Conservation (phyloP, 2,888 invertebrate genomes). For the Lasiommata megera region DNA sequence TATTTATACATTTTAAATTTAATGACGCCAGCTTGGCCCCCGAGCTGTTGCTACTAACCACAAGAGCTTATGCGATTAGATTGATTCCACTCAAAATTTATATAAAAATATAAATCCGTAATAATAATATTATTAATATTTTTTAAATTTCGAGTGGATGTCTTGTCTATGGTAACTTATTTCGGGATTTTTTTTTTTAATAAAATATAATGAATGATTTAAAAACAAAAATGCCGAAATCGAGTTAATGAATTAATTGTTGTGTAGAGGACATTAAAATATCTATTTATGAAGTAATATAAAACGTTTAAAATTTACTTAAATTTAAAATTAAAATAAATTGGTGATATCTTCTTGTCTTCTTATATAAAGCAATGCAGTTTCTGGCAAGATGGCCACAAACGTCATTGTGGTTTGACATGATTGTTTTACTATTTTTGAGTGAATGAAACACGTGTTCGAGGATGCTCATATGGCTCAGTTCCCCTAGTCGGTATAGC, state of each 20-base stretch:
- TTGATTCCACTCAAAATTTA: slow-evolving; percentile 14
- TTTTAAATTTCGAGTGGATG: slow-evolving; percentile 12
- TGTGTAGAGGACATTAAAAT: slow-evolving; percentile 9
- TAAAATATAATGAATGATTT: too few relatives aligned
- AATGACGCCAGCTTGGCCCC: slow-evolving; percentile 8
- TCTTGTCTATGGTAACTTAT: slow-evolving; percentile 6
- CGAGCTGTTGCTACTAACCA: slow-evolving; percentile 26
- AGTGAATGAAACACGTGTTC: slow-evolving; percentile 31
- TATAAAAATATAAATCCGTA: background rate
- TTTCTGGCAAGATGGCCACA: slow-evolving; percentile 15
- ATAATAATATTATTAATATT: background rate
- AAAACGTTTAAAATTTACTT: background rate
- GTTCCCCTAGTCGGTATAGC: slow-evolving; percentile 48
- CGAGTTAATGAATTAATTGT: background rate
- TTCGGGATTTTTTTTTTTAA: background rate
- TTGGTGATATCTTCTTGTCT: slow-evolving; percentile 15
- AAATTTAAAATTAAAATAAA: background rate
- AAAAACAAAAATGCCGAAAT: too few relatives aligned
- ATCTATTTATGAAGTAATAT: background rate
- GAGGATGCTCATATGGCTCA: slow-evolving; percentile 39
- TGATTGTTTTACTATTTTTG: slow-evolving; percentile 16
- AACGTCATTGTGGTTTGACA: slow-evolving; percentile 12
- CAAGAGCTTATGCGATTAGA: slow-evolving; percentile 20
- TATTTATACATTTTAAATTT: slow-evolving; percentile 1
- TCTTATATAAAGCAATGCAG: slow-evolving; percentile 12